These are phyloP conservation scores for Vireo griseus DNA, from an alignment of 2,797 vertebrate species.

Conservation along the genomic window DNA sequence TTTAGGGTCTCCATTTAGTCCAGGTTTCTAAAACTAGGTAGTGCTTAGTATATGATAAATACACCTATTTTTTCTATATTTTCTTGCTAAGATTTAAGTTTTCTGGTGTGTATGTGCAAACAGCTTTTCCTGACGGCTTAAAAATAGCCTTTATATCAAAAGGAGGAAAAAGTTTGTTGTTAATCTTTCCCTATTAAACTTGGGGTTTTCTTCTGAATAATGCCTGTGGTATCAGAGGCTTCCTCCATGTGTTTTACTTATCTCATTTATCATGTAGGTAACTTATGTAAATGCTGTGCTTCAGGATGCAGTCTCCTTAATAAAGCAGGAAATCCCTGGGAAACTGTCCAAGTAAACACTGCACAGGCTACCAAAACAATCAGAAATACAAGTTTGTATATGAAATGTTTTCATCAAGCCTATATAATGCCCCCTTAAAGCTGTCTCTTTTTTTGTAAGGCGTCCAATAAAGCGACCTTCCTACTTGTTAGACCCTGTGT, in stretches of 20 bases:
- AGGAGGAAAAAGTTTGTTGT: not conserved
- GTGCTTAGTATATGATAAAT: not conserved
- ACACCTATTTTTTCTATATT: not conserved
- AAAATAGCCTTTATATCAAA: not conserved
- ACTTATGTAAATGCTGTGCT: not conserved
- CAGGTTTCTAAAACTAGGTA: not conserved
- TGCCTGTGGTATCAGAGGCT: not conserved
- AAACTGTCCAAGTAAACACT: slow-evolving; percentile 21
- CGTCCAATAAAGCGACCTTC: not conserved
- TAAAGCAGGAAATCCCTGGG: slow-evolving; percentile 46
- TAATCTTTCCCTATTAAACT: not conserved
- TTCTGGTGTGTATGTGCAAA: not conserved
- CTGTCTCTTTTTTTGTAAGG: not conserved
- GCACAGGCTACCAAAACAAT: not conserved
- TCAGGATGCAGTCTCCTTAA: not conserved
- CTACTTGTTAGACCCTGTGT: not conserved
- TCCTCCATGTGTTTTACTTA: not conserved
- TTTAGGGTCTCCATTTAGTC: not conserved
- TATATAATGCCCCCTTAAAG: not conserved
- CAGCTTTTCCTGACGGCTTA: not conserved
- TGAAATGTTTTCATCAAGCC: not conserved
- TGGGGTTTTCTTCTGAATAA: not conserved
- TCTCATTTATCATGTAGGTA: not conserved
- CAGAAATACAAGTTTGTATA: not conserved
- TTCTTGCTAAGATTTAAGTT: not conserved